These are phyloP conservation scores for Clamator glandarius DNA, from an alignment of 2,797 vertebrate genomes.

Conservation along the genomic window DNA sequence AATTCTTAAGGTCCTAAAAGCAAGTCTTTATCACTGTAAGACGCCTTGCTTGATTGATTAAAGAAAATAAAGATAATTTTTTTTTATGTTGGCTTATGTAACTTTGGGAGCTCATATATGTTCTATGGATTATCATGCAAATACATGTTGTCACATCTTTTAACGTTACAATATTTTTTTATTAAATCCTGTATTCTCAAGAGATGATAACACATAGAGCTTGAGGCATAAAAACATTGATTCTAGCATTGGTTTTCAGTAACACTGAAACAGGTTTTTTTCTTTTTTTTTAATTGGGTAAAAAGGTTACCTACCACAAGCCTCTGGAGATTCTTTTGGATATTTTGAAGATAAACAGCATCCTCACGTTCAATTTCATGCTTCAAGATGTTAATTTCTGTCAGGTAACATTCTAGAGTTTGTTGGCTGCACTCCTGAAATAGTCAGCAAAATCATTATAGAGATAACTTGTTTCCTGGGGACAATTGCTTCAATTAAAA, in stretches of 20 bases:
- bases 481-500: background rate
- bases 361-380: background rate
- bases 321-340: background rate
- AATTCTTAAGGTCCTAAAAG: background rate
- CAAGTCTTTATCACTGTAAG: background rate
- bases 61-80: background rate
- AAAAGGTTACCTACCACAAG: constrained; percentile 19
- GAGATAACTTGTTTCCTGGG: background rate
- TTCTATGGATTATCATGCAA: background rate
- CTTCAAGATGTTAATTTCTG: constrained; percentile 13
- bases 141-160: background rate
- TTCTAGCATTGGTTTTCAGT: background rate
- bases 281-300: background rate
- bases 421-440: constrained; percentile 32
- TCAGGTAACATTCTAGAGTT: constrained; percentile 38
- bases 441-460: background rate
- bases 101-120: background rate
- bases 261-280: background rate
- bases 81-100: background rate
- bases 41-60: background rate
- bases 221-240: background rate
- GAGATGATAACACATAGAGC: background rate
- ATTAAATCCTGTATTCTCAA: background rate
- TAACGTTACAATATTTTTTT: background rate
- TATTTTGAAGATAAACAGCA: rapidly evolving